phyloP scores from a whole-genome alignment of 1,140 invertebrate genomes.

The Lepidotrigona ventralis region DNA sequence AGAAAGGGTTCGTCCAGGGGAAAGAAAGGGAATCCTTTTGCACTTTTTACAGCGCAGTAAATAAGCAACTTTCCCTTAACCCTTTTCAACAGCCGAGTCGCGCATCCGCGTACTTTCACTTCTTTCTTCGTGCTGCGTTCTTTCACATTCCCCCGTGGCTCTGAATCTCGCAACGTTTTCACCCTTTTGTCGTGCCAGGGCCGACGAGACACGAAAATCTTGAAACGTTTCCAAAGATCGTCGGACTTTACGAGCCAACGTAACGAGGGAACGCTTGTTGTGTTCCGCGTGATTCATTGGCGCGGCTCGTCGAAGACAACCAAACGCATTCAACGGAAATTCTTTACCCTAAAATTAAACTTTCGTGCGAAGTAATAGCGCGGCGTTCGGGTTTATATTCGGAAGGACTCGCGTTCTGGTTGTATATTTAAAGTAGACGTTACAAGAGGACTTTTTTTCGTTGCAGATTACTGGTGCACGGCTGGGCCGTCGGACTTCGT shows the following conservation, averaged over 20 bases:
- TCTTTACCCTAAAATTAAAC: constrained; percentile 33
- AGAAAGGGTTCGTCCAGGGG: constrained; percentile 45
- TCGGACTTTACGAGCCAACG: constrained; percentile 23
- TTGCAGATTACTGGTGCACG: constrained; percentile 46
- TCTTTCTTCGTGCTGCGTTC: constrained; percentile 47
- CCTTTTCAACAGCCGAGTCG: constrained; percentile 70
- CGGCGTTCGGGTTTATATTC: not conserved
- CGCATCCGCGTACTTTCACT: constrained; percentile 68
- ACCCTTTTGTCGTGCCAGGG: not conserved
- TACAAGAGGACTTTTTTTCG: not conserved
- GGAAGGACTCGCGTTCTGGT: not conserved
- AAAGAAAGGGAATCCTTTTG: constrained; percentile 64
- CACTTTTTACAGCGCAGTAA: constrained; percentile 73
- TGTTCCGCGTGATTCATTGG: constrained; percentile 35
- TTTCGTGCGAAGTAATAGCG: not conserved
- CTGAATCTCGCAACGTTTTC: not conserved
- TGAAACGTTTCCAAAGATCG: constrained; percentile 3
- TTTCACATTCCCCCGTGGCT: constrained; percentile 6
- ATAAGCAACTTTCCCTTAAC: constrained; percentile 75
- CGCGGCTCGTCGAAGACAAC: not conserved
- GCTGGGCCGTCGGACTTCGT: constrained; percentile 39
- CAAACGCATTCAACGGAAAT: not conserved
- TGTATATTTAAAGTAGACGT: not conserved
- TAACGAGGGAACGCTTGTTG: constrained; percentile 37
- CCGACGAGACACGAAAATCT: not conserved